Evolutionary conservation across 30 jellyfish, hydroid and myxozoan genomes (phyloP), one percentile per base, ranked within the genome.

Genomic region (Pelagia noctiluca): DNA sequence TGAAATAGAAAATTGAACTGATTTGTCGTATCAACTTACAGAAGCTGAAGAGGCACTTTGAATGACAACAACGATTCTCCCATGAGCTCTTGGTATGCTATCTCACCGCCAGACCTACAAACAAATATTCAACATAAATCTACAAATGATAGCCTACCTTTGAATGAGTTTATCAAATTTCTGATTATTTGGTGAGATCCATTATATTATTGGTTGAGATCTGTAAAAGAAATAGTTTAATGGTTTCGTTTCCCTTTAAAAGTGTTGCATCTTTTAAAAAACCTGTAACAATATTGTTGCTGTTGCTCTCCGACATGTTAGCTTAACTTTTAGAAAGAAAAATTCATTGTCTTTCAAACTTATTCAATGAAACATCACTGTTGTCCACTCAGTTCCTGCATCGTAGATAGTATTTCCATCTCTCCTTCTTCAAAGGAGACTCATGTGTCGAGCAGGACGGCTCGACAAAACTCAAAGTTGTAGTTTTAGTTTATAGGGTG

Each of bases 21-120:
- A 66, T 3, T 25, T 25, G 18, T 16, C 18, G 7, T 0, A 0
- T 57, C 12, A 1, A 54, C 97, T 71, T 38, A 92, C 98, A 92
- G 50, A 29, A 92, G 37, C 83, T 76, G 86, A 33, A 75, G 35
- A 2, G 98, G 88, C 26, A 92, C 78, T 25, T 82, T 81, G 67
- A 85, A 92, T n/a, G 95, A 75, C 35, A 92, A 86, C 36, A 42
- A 34, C 19, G 95, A 76, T 64, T 92, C 98, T 33, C 96, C 96
- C 91, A 92, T 78, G 36, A 85, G 82, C 53, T 92, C 98, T 48
- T 92, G 98, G 50, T 86, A 86, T n/a, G 76, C 74, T 30, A 86
- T 35, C 54, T 79, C 98, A 2, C 61, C 82, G 29, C 61, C 96
- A 35, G 63, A 82, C 24, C 98, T 86, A 66, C 3, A 65, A n/a